These are phyloP conservation scores for Tragopan temminckii DNA, from an alignment of 2,797 vertebrate species.

Conservation along the genomic window DNA sequence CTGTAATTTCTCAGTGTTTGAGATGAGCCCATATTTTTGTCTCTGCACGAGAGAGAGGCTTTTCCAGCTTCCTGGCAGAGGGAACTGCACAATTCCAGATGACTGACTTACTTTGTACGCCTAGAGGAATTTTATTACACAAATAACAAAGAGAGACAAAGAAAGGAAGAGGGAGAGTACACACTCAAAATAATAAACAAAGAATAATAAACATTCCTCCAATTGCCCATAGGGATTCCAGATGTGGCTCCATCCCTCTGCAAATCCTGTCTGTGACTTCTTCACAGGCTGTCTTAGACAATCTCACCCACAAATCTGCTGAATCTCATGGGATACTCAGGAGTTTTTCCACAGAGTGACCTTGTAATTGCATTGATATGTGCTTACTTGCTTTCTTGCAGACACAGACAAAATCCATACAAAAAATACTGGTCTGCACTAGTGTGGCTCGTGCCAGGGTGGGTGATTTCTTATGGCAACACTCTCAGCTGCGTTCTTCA, in stretches of 20 bases:
- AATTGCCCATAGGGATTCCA: slow-evolving; percentile 17
- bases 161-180: slow-evolving; percentile 35
- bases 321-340: background rate
- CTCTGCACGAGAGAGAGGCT: background rate
- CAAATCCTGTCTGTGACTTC: background rate
- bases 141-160: slow-evolving; percentile 43
- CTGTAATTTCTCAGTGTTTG: background rate
- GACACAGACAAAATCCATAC: background rate
- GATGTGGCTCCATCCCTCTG: background rate
- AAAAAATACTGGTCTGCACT: background rate
- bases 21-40: background rate
- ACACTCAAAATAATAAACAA: slow-evolving; percentile 55
- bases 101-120: slow-evolving; percentile 26
- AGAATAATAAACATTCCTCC: slow-evolving; percentile 42
- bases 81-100: slow-evolving; percentile 56
- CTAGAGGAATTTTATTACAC: slow-evolving; percentile 49
- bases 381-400: background rate
- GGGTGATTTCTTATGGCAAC: background rate
- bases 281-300: rapidly evolving
- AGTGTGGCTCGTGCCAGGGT: rapidly evolving
- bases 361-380: background rate
- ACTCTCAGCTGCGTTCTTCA: background rate
- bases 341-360: background rate
- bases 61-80: slow-evolving; percentile 45
- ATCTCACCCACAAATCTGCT: background rate